phyloP scores from a whole-genome alignment of 2,113 vertebrate species.

The Pituophis catenifer region DNA sequence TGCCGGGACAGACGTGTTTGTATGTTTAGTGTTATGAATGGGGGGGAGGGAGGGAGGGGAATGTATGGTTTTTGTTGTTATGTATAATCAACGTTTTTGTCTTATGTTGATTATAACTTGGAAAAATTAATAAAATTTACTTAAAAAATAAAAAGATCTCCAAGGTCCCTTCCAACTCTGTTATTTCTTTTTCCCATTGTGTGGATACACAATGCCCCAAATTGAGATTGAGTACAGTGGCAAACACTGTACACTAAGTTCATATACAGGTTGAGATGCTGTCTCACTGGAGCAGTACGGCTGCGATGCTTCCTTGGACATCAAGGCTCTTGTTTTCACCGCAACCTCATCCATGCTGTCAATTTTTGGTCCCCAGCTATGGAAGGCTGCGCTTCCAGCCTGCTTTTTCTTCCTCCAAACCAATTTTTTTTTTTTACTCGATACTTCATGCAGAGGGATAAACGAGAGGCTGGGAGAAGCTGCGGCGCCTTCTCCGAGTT shows the following conservation, averaged over 20 bases:
- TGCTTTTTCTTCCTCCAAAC: background rate
- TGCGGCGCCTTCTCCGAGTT: background rate
- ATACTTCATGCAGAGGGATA: background rate
- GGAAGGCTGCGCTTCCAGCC: background rate
- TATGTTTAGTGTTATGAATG: too few species aligned
- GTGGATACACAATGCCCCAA: background rate
- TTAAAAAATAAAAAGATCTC: too few species aligned
- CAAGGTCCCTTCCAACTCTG: too few species aligned
- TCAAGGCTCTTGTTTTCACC: background rate
- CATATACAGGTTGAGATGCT: background rate
- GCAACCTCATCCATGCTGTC: background rate
- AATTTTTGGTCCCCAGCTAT: background rate
- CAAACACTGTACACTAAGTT: background rate
- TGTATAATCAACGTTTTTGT: too few species aligned
- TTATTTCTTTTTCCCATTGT: background rate
- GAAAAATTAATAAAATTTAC: too few species aligned
- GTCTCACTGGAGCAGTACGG: background rate
- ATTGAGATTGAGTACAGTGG: constrained; percentile 16
- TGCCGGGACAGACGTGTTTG: too few species aligned
- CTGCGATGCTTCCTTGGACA: background rate
- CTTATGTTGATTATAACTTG: too few species aligned
- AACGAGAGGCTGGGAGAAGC: background rate
- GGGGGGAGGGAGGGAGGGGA: too few species aligned
- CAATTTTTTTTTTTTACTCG: background rate
- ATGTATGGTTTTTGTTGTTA: too few species aligned